Conservation (phyloP, 2,113 vertebrate genomes). For the Syngnathus floridae region DNA sequence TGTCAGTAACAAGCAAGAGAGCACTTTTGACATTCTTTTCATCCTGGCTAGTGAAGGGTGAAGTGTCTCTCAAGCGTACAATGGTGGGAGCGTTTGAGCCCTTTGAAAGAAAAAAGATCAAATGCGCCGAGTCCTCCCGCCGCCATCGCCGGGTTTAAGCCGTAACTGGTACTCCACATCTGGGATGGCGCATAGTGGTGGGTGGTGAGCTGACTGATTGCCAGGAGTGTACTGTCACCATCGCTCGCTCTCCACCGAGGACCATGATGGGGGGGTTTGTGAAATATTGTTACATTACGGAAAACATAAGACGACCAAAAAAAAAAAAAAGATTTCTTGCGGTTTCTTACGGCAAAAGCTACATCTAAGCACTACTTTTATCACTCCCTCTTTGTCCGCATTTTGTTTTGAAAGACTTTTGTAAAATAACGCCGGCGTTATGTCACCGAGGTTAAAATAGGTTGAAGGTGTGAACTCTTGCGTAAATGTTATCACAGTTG, state of each 20-base stretch:
- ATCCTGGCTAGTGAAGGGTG: conserved; percentile 52
- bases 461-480: conserved; percentile 47
- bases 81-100: conserved; percentile 62
- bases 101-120: conserved; percentile 69
- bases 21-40: conserved; percentile 39
- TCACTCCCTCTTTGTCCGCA: conserved; percentile 1
- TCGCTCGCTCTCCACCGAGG: conserved; percentile 47
- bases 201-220: conserved; percentile 72
- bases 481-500: conserved; percentile 63
- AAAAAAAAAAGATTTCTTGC: conserved; percentile 19
- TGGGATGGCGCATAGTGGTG: conserved; percentile 65
- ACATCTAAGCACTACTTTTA: conserved; percentile 4
- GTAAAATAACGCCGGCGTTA: conserved; percentile 12
- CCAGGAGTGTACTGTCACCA: conserved; percentile 62
- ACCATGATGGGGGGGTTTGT: conserved; percentile 34
- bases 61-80: conserved; percentile 60
- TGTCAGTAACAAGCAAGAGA: conserved; percentile 50
- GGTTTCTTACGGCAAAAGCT: conserved; percentile 37
- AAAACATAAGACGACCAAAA: background rate
- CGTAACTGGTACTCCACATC: conserved; percentile 58
- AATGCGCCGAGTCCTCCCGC: conserved; percentile 54
- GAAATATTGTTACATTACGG: conserved; percentile 2
- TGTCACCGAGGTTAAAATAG: conserved; percentile 40
- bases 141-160: conserved; percentile 62
- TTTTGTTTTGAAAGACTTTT: background rate